Evolutionary conservation across 1,140 invertebrate species (phyloP), one percentile per base, ranked within the genome.

Genomic region (Hestina assimilis): DNA sequence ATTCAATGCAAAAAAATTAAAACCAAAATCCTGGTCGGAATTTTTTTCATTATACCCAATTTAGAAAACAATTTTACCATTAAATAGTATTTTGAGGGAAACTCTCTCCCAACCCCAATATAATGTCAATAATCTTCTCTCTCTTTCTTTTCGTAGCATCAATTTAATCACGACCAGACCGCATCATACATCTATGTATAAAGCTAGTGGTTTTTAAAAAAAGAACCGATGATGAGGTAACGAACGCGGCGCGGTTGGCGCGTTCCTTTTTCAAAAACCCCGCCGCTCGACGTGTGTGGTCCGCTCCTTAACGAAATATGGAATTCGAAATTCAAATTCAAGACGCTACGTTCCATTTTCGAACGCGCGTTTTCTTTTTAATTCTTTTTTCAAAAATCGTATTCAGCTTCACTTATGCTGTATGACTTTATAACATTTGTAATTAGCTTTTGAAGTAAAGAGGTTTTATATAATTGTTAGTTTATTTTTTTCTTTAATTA

Each of bases 261-360:
- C 72, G 73, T 82, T 82, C 79, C 71, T 82, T 82, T 82, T 82
- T 82, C 75, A 75, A 81, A 82, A 71, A 62, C 62, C 66, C 62
- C 64, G 63, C 72, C 67, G 67, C 63, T 59, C 79, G 65, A 73
- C 79, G 76, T 82, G 79, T 82, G 79, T 82, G 79, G 79, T 82
- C 79, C 72, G 61, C 53, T 63, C 60, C 50, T 46, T 41, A 20
- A 43, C 60, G 23, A 46, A 45, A 40, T 47, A 46, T 46, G 26
- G 28, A 53, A 53, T 51, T 64, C 57, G 38, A 62, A 29, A 59
- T 69, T 63, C n/a, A 43, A 54, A 38, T 50, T 20, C 12, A 12
- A 38, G 11, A 26, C 26, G 28, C 14, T 50, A 50, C 21, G 47
- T 40, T 50, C 47, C 47, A 50, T 50, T 50, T 50, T 58, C 38